Percentiles rank a stretch among this genome's conserved stretches.
phyloP scores from a whole-genome alignment of 2,113 vertebrate genomes.

The Cynoglossus semilaevis region DNA sequence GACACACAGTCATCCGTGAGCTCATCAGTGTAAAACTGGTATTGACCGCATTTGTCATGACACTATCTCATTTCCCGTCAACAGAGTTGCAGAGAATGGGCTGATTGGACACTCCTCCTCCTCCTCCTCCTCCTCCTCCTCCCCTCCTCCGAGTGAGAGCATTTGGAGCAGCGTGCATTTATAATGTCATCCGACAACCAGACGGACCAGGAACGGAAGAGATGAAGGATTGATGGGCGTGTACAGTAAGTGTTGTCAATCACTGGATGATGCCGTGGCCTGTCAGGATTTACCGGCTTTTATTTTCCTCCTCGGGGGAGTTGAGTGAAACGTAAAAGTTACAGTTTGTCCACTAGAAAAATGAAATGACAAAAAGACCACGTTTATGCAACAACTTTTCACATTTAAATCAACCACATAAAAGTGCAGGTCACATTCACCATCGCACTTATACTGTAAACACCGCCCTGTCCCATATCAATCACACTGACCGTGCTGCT shows the following conservation, averaged over 20 bases:
- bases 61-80: slow-evolving; percentile 44
- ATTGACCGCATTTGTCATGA: slow-evolving; percentile 43
- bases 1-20: slow-evolving; percentile 19
- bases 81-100: slow-evolving; percentile 33
- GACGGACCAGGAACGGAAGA: slow-evolving; percentile 13
- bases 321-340: slow-evolving; percentile 27
- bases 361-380: slow-evolving; percentile 11
- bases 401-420: background rate
- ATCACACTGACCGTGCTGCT: background rate
- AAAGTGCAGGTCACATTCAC: background rate
- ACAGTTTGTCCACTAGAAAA: too few relatives aligned
- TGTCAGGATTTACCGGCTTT: background rate
- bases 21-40: slow-evolving; percentile 42
- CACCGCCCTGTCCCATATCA: background rate
- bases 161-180: background rate
- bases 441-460: background rate
- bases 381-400: background rate
- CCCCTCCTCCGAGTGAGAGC: slow-evolving; percentile 8
- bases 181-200: slow-evolving; percentile 33
- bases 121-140: too few relatives aligned
- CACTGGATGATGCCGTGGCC: slow-evolving; percentile 20
- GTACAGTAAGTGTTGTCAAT: slow-evolving; percentile 26
- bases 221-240: slow-evolving; percentile 36
- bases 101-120: slow-evolving; percentile 16
- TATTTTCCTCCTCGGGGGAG: background rate